Evolutionary conservation across 2,888 invertebrate species (phyloP).

Genomic region (Hedychridium roseum): DNA sequence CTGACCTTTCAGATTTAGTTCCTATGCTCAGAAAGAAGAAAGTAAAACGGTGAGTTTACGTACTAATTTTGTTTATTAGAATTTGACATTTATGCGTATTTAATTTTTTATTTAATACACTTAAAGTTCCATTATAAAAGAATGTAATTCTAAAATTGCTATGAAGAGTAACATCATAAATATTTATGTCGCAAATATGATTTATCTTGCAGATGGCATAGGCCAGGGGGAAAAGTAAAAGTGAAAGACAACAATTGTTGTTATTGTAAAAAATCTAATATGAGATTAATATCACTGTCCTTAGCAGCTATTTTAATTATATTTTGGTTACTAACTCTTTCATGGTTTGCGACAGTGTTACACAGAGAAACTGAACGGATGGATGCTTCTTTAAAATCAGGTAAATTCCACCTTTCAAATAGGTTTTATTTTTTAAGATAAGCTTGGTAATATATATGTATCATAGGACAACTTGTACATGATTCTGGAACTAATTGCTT

Average conservation of each 20-base stretch:
- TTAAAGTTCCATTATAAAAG: too few relatives aligned
- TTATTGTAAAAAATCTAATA: constrained; percentile 44
- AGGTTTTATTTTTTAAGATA: neutral
- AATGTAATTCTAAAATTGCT: neutral
- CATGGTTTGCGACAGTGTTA: constrained; percentile 59
- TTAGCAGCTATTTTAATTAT: constrained; percentile 51
- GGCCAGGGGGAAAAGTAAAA: constrained; percentile 36
- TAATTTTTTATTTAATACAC: too few relatives aligned
- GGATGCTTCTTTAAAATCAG: constrained; percentile 58
- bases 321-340: constrained; percentile 59
- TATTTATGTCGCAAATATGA: neutral
- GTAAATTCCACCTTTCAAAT: constrained; percentile 40
- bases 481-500: constrained; percentile 31
- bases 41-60: constrained; percentile 66
- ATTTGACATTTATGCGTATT: too few relatives aligned
- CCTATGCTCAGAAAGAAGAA: constrained; percentile 69
- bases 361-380: constrained; percentile 60
- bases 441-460: neutral
- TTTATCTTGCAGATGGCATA: constrained; percentile 41
- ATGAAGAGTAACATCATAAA: neutral
- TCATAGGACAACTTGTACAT: neutral
- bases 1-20: constrained; percentile 70
- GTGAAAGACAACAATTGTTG: constrained; percentile 37
- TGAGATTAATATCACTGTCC: constrained; percentile 50
- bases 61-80: too few relatives aligned